Evolutionary conservation across 2,888 invertebrate genomes (phyloP), one percentile per base, ranked within the genome.

Genomic region (Eueremaeus valkanovi): DNA sequence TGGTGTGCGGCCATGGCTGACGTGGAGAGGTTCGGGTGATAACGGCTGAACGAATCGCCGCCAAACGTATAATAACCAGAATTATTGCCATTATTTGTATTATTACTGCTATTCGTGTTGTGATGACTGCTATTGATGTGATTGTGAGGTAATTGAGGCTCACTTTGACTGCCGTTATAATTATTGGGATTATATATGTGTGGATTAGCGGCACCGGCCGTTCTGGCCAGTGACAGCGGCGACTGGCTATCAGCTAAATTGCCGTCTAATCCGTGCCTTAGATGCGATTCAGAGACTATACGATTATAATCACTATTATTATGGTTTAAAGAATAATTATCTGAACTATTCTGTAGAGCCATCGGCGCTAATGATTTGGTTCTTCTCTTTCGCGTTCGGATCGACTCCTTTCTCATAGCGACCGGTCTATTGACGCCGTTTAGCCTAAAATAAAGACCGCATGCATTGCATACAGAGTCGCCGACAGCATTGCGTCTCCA

Each of bases 391-490:
- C 75, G 49, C n/a, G 75, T 75, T 11, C 75, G 70, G 21, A 75
- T 75, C 8, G 75, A 70, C 49, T 75, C 75, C 36, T 75, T 75
- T 3, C 75, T 45, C 75, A 75, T 75, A n/a, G 75, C 70, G 21
- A 70, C 75, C 33, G 75, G 75, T 36, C 75, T 70, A 36, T 75
- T 75, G 9, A 75, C 70, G 6, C 75, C 75, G 42, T 75, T 75
- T 27, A 75, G 29, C 29, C 75, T 70, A 49, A 72, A 75, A 31
- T 75, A 75, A 21, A 75, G 51, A 40, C 75, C 75, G 40, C 75
- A 75, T 21, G 75, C 75, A 40, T 75, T 75, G 49, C 75, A 75
- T n/a, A 75, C 75, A 8, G 75, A 75, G 55, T 75, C 75, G 8
- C 75, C 75, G 61, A 70, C 49, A 24, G 75, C 40, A 72, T 75